phyloP scores from a whole-genome alignment of 2,797 vertebrate species.

The Nyctibius grandis region DNA sequence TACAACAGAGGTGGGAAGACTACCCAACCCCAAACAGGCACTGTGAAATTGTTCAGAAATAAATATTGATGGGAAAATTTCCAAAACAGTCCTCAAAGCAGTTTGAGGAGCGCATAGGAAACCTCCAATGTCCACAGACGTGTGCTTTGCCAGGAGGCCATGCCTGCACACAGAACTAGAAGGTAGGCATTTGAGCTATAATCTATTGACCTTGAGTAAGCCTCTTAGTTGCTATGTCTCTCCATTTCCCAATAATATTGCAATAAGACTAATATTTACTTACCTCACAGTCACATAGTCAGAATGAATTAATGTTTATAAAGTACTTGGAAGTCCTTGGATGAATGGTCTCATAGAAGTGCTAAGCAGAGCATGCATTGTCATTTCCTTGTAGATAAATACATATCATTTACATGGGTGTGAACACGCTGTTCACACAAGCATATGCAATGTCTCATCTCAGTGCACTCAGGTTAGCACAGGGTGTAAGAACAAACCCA shows the following conservation, averaged over 20 bases:
- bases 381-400: constrained; percentile 30
- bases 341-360: constrained; percentile 19
- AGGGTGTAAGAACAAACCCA: constrained; percentile 24
- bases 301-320: constrained; percentile 47
- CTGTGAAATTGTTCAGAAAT: not conserved
- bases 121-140: not conserved
- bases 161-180: not conserved
- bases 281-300: not conserved
- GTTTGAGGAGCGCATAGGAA: not conserved
- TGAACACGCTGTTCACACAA: not conserved
- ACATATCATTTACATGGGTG: not conserved
- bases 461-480: not conserved
- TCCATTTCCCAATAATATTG: constrained; percentile 2
- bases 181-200: not conserved
- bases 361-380: constrained; percentile 29
- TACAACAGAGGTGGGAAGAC: not conserved
- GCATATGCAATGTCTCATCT: constrained; percentile 9
- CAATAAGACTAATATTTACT: constrained; percentile 55
- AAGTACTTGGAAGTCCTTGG: constrained; percentile 47
- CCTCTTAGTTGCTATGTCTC: not conserved
- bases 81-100: not conserved
- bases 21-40: not conserved
- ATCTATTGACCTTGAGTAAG: not conserved
- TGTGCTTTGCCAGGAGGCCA: not conserved
- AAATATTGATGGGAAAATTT: not conserved